A percentile compares a stretch with the other conserved stretches of the same genome.
phyloP scores from a whole-genome alignment of 2,888 invertebrate species.

The Campoplex capitator region DNA sequence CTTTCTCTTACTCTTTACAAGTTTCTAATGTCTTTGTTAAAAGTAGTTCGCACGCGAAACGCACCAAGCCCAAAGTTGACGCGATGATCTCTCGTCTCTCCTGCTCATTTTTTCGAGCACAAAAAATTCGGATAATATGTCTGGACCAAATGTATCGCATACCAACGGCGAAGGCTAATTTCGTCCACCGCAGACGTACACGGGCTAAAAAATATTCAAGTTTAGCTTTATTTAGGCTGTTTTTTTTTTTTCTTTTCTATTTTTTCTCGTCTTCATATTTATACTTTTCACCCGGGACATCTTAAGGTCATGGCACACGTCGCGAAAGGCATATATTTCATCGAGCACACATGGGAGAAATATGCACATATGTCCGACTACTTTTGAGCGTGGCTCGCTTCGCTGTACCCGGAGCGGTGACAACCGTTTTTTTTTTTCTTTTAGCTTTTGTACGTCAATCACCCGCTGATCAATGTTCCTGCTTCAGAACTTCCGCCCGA shows the following conservation, averaged over 20 bases:
- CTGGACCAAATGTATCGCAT: slow-evolving; percentile 15
- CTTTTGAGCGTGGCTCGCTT: slow-evolving; percentile 14
- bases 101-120: neutral
- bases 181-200: slow-evolving; percentile 15
- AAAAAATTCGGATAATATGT: slow-evolving; percentile 27
- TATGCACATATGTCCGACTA: neutral
- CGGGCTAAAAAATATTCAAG: slow-evolving; percentile 34
- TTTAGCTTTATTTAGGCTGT: slow-evolving; percentile 28
- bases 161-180: slow-evolving; percentile 45
- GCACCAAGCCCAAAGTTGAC: neutral
- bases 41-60: neutral
- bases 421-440: neutral
- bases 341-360: slow-evolving; percentile 6
- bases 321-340: slow-evolving; percentile 39
- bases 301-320: slow-evolving; percentile 40
- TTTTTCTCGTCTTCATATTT: too few relatives aligned
- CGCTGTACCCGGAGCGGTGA: neutral
- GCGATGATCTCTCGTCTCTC: slow-evolving; percentile 26
- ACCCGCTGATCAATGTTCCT: too few relatives aligned
- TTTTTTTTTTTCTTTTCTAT: slow-evolving; percentile 9
- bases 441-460: neutral
- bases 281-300: slow-evolving; percentile 1
- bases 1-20: neutral
- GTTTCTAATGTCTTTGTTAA: slow-evolving; percentile 16
- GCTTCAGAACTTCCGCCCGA: neutral